Evolutionary conservation across 2,888 invertebrate species (phyloP), one percentile per base, ranked within the genome.

Genomic region (Sycophila texana): DNA sequence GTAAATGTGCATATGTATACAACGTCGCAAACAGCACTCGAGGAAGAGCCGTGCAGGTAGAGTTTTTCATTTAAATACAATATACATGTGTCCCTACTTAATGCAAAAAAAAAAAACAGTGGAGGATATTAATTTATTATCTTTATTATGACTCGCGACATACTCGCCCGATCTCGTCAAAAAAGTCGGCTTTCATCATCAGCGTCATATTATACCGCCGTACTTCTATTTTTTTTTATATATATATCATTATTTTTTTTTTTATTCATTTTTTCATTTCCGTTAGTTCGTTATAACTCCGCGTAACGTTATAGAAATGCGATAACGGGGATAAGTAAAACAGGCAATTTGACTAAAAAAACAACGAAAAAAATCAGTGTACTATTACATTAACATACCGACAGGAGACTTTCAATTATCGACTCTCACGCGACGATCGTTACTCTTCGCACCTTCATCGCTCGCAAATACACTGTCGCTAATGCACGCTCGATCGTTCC

Each of bases 261-360:
- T 51, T 39, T 60, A n/a, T 58, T 67, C 61, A 58, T 30, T 30
- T 60, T 74, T 60, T 71, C 63, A 30, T 47, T 66, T 74, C 70
- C 39, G 58, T 79, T 76, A 81, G 72, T 73, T 75, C 22, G 61
- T 73, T 65, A 26, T 26, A 70, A 68, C 68, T 79, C 58, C 75
- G 39, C 39, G 60, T 81, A 79, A 76, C 73, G 30, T 73, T 75
- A 79, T 77, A 76, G 77, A 83, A 79, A 71, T 80, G 78, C 74
- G 73, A 80, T 80, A 82, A 83, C 81, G 78, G 72, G 79, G 79
- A 83, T 83, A 84, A 83, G 82, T 83, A 83, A 84, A 84, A 84
- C 79, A 82, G 83, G 79, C 82, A 84, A 84, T 81, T 83, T 82
- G 83, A 83, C 84, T 84, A 83, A 82, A 81, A n/a, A 82, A 84